Evolutionary conservation across 2,888 invertebrate genomes (phyloP).

Genomic region (Nomada ferruginata): DNA sequence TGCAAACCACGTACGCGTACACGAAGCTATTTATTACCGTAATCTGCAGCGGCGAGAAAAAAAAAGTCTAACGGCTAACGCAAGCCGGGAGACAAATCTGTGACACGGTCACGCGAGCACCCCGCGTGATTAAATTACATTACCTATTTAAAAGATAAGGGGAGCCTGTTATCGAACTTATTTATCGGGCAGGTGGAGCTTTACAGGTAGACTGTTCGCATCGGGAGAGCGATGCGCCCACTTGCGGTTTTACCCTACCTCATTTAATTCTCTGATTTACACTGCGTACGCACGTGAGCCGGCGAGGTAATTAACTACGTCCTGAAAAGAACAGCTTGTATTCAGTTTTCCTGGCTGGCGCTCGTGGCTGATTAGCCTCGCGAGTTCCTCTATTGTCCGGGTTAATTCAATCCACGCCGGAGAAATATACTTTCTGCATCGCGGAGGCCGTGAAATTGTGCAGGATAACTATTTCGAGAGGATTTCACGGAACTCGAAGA

Average conservation of each 20-base stretch:
- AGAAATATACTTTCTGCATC: neutral
- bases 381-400: slow-evolving; percentile 13
- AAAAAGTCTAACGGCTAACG: slow-evolving; percentile 44
- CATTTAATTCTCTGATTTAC: slow-evolving; percentile 60
- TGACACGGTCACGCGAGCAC: slow-evolving; percentile 68
- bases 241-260: slow-evolving; percentile 16
- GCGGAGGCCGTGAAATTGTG: too few species aligned
- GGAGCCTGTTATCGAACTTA: slow-evolving; percentile 65
- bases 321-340: slow-evolving; percentile 52
- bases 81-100: slow-evolving; percentile 62
- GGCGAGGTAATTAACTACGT: slow-evolving; percentile 37
- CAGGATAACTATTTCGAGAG: neutral
- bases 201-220: slow-evolving; percentile 16
- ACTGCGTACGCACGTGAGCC: slow-evolving; percentile 55
- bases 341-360: slow-evolving; percentile 19
- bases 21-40: slow-evolving; percentile 66
- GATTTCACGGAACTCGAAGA: too few species aligned
- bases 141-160: slow-evolving; percentile 71
- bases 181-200: slow-evolving; percentile 57
- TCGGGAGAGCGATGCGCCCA: slow-evolving; percentile 33
- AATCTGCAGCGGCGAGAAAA: slow-evolving; percentile 61
- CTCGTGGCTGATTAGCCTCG: slow-evolving; percentile 1
- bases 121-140: slow-evolving; percentile 70
- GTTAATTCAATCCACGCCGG: slow-evolving; percentile 50
- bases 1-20: slow-evolving; percentile 51